phyloP scores from a whole-genome alignment of 2,797 vertebrate genomes.

The Distichodus sexfasciatus region DNA sequence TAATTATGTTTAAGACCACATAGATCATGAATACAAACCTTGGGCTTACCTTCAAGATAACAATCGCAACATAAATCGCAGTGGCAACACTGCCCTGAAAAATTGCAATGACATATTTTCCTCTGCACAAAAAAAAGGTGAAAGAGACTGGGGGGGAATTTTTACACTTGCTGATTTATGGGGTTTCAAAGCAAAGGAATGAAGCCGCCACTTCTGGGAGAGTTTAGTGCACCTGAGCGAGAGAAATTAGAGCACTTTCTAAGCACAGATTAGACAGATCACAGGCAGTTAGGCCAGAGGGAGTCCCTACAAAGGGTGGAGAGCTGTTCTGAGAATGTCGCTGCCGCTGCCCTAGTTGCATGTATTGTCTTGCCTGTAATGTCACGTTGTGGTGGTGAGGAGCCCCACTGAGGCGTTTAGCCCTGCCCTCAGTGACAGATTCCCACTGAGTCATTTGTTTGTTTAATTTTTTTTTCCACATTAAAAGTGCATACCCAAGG shows the following conservation, averaged over 20 bases:
- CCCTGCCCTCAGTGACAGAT: neutral
- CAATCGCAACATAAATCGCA: too few relatives aligned
- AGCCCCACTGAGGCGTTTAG: neutral
- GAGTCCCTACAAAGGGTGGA: slow-evolving; percentile 19
- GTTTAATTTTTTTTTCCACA: neutral
- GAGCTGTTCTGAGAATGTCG: neutral
- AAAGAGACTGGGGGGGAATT: too few relatives aligned
- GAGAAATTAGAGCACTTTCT: neutral
- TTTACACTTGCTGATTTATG: too few relatives aligned
- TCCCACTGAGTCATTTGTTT: neutral
- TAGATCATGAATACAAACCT: too few relatives aligned
- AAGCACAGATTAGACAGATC: neutral
- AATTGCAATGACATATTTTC: too few relatives aligned
- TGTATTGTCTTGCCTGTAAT: slow-evolving; percentile 28
- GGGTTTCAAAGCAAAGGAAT: too few relatives aligned
- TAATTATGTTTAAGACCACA: too few relatives aligned
- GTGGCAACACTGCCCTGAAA: too few relatives aligned
- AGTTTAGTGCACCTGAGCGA: neutral
- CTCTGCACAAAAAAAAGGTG: too few relatives aligned
- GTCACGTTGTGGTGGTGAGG: neutral
- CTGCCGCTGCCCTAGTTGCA: neutral
- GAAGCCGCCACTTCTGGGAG: too few relatives aligned
- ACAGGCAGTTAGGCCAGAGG: neutral
- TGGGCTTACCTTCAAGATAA: too few relatives aligned
- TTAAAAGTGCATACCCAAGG: neutral